These are phyloP conservation scores for Theristicus caerulescens DNA, from an alignment of 2,113 vertebrate species.

Conservation along the genomic window DNA sequence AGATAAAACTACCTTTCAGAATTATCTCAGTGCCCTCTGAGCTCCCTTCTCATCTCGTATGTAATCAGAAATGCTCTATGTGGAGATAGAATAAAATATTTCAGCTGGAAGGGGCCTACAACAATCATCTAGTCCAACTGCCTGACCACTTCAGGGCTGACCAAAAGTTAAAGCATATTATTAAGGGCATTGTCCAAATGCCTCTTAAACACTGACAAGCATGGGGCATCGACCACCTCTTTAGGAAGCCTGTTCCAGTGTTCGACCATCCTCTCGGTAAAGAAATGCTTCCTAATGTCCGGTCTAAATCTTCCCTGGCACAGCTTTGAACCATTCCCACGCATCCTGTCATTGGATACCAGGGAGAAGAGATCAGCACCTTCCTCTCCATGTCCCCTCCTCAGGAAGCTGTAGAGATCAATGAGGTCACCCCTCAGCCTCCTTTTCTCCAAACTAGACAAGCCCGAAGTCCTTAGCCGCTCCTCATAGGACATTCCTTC, in stretches of 20 bases:
- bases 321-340: background rate
- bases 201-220: background rate
- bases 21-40: background rate
- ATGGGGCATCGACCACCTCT: background rate
- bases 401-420: background rate
- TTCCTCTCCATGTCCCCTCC: background rate
- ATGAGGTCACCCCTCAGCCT: too few species aligned
- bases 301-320: background rate
- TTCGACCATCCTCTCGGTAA: background rate
- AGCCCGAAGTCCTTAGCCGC: too few species aligned
- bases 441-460: too few species aligned
- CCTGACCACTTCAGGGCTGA: background rate
- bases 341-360: background rate
- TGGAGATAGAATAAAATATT: background rate
- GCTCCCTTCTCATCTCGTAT: background rate
- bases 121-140: background rate
- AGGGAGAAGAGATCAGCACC: background rate
- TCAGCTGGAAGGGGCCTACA: background rate
- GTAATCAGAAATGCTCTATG: background rate
- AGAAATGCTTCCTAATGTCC: background rate
- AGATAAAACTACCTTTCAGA: background rate
- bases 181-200: background rate
- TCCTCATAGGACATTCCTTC: background rate
- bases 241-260: background rate
- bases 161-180: background rate